Conservation (phyloP, 2,888 invertebrate species). For the Drosophila algonquin region DNA sequence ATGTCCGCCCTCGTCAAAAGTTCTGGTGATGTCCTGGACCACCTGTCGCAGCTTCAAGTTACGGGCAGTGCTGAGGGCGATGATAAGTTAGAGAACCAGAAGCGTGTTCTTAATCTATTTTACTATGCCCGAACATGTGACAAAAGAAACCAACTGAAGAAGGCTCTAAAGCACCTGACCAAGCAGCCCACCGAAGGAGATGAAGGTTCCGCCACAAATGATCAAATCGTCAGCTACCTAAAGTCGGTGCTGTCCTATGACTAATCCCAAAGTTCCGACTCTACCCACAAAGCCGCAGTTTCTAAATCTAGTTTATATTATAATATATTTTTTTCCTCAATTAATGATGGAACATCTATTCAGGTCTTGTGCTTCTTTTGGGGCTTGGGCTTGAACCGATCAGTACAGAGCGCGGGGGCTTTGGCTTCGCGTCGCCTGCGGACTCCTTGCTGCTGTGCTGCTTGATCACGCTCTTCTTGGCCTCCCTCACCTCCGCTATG, state of each 20-base stretch:
- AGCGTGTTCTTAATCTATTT: slow-evolving; percentile 85
- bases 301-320: slow-evolving; percentile 26
- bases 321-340: slow-evolving; percentile 14
- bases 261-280: background rate
- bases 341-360: slow-evolving; percentile 14
- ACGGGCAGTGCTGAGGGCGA: slow-evolving; percentile 72
- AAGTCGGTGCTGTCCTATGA: slow-evolving; percentile 62
- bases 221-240: slow-evolving; percentile 72
- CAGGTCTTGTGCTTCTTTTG: slow-evolving; percentile 59
- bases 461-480: slow-evolving; percentile 81
- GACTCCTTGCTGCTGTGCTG: slow-evolving; percentile 63
- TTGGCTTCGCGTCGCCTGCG: slow-evolving; percentile 18
- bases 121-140: slow-evolving; percentile 84
- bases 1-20: slow-evolving; percentile 84
- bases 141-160: background rate
- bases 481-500: slow-evolving; percentile 84
- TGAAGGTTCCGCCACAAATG: background rate
- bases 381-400: slow-evolving; percentile 88
- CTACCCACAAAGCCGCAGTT: background rate
- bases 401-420: slow-evolving; percentile 84
- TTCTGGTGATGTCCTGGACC: slow-evolving; percentile 84
- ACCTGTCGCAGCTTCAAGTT: slow-evolving; percentile 76
- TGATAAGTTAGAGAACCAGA: slow-evolving; percentile 82
- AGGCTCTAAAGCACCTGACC: background rate
- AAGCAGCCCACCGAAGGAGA: slow-evolving; percentile 35